Conservation (phyloP, 2,113 vertebrate genomes). For the Dinomys branickii region DNA sequence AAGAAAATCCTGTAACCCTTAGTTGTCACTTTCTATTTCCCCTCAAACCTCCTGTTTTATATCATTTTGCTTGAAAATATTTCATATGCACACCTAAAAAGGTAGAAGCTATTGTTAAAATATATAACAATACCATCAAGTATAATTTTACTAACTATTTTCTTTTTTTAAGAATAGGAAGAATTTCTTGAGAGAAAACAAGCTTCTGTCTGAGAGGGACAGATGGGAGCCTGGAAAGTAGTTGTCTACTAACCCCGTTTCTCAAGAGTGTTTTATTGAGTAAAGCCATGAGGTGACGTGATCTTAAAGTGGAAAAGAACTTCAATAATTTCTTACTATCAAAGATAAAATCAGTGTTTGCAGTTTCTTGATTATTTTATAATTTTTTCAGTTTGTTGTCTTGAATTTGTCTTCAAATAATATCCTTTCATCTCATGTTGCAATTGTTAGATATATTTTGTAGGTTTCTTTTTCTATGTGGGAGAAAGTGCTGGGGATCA, state of each 20-base stretch:
- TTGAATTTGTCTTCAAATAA: not conserved
- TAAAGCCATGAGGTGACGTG: too few species aligned
- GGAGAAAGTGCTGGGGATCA: not conserved
- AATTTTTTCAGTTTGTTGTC: not conserved
- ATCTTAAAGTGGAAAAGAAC: too few species aligned
- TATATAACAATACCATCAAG: not conserved
- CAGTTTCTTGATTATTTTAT: not conserved
- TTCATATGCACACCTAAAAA: not conserved
- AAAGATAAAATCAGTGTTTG: conserved; percentile 3
- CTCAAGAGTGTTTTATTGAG: too few species aligned
- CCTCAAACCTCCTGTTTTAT: not conserved
- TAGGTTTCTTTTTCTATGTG: not conserved
- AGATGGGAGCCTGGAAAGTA: too few species aligned
- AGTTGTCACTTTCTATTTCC: not conserved
- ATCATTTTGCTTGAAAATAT: not conserved
- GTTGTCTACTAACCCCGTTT: too few species aligned
- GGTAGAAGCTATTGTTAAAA: not conserved
- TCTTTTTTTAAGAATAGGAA: not conserved
- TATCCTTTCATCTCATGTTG: not conserved
- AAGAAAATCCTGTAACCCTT: not conserved
- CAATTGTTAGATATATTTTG: not conserved
- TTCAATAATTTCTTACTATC: not conserved
- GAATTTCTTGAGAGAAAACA: too few species aligned
- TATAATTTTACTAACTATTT: not conserved
- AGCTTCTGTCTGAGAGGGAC: too few species aligned